These are phyloP conservation scores for Gavia stellata DNA, from an alignment of 2,113 vertebrate genomes.

Conservation along the genomic window DNA sequence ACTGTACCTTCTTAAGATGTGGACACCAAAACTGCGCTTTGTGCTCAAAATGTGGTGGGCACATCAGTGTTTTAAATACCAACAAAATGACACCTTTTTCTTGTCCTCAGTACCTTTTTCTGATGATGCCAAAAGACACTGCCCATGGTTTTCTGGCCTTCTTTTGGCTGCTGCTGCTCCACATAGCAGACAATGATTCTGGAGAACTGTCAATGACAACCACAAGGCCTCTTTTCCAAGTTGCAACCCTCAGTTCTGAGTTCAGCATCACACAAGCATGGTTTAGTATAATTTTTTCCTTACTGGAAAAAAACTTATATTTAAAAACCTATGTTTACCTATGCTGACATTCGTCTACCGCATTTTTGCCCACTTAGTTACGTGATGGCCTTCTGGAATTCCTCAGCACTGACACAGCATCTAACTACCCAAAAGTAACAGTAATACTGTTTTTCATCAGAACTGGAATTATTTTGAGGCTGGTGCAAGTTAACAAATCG, in stretches of 20 bases:
- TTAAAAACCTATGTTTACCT: conserved; percentile 15
- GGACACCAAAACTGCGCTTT: neutral
- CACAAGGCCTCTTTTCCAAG: neutral
- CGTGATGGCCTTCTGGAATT: neutral
- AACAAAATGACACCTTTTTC: neutral
- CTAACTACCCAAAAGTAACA: neutral
- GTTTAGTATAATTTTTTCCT: neutral
- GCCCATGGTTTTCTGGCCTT: neutral
- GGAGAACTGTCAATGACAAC: neutral
- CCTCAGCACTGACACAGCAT: neutral
- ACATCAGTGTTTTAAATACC: neutral
- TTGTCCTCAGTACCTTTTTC: neutral
- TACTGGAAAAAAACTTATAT: neutral
- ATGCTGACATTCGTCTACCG: neutral
- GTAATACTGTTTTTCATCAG: neutral
- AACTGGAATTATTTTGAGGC: neutral
- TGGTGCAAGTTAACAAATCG: neutral
- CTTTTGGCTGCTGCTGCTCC: neutral
- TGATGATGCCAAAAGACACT: neutral
- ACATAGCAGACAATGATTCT: neutral
- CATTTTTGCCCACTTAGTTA: neutral
- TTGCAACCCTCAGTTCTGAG: neutral
- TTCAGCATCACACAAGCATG: neutral
- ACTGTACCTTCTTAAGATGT: neutral
- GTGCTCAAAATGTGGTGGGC: neutral